Conservation (phyloP, 2,113 vertebrate genomes). For the Protobothrops flavoviridis region DNA sequence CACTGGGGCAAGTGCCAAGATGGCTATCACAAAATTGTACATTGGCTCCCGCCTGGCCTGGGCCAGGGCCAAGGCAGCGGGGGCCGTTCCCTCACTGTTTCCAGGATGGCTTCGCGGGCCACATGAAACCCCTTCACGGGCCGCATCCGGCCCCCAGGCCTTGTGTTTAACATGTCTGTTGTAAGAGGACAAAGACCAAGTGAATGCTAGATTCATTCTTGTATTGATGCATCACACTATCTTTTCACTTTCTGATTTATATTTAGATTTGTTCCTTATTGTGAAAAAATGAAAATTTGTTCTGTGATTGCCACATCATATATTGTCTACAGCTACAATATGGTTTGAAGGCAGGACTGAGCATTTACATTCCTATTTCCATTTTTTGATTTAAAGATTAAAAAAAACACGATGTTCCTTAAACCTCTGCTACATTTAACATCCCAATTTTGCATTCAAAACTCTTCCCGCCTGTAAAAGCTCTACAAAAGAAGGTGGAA, state of each 20-base stretch:
- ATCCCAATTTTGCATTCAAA: background rate
- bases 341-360: background rate
- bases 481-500: background rate
- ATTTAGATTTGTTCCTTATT: background rate
- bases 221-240: background rate
- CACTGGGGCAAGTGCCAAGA: too few species aligned
- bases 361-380: background rate
- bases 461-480: background rate
- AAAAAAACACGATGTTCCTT: background rate
- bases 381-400: background rate
- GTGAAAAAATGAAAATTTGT: background rate
- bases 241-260: background rate
- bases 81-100: too few species aligned
- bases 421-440: background rate
- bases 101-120: too few species aligned
- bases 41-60: too few species aligned
- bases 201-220: background rate
- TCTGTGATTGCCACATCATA: background rate
- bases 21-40: too few species aligned
- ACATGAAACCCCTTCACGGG: too few species aligned
- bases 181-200: background rate
- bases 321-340: background rate
- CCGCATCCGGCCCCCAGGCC: too few species aligned
- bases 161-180: too few species aligned
- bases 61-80: too few species aligned